These are phyloP conservation scores for Phymatocera aterrima DNA, from an alignment of 2,888 invertebrate genomes.

Conservation along the genomic window DNA sequence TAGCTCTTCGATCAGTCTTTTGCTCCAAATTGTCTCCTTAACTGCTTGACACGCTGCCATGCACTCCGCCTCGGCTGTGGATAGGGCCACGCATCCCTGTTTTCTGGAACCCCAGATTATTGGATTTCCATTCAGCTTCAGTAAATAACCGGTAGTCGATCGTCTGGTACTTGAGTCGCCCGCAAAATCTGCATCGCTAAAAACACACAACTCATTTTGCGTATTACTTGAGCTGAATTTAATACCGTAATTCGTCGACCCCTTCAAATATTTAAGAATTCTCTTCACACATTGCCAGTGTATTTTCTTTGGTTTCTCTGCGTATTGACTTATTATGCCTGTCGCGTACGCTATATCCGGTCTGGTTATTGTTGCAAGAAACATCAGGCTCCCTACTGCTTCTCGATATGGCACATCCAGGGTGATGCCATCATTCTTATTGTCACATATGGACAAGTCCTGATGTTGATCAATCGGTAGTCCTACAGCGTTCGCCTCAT, in stretches of 20 bases:
- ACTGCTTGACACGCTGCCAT: conserved; percentile 12
- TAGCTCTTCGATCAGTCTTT: conserved; percentile 42
- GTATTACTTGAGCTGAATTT: conserved; percentile 28
- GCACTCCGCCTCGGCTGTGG: conserved; percentile 41
- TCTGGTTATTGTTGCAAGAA: conserved; percentile 28
- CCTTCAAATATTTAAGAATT: conserved; percentile 47
- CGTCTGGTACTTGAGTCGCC: conserved; percentile 43
- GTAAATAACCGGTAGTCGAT: conserved; percentile 43
- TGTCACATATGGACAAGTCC: conserved; percentile 6
- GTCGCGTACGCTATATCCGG: conserved; percentile 46
- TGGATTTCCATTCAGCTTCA: conserved; percentile 23
- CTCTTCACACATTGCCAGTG: conserved; percentile 49
- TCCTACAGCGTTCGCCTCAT: conserved; percentile 54
- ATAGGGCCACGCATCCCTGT: conserved; percentile 44
- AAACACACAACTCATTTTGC: neutral
- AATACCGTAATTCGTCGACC: conserved; percentile 41
- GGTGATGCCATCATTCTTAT: neutral
- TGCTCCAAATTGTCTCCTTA: conserved; percentile 49
- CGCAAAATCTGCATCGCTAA: conserved; percentile 49
- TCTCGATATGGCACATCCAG: conserved; percentile 9
- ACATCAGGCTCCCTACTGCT: conserved; percentile 27
- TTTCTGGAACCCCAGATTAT: conserved; percentile 47
- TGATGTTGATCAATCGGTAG: conserved; percentile 52
- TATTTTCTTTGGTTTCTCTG: conserved; percentile 40
- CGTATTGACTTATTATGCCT: conserved; percentile 33